Percentiles rank a stretch among this genome's conserved stretches.
phyloP scores from a whole-genome alignment of 1,140 invertebrate species.

The Drosophila grimshawi region DNA sequence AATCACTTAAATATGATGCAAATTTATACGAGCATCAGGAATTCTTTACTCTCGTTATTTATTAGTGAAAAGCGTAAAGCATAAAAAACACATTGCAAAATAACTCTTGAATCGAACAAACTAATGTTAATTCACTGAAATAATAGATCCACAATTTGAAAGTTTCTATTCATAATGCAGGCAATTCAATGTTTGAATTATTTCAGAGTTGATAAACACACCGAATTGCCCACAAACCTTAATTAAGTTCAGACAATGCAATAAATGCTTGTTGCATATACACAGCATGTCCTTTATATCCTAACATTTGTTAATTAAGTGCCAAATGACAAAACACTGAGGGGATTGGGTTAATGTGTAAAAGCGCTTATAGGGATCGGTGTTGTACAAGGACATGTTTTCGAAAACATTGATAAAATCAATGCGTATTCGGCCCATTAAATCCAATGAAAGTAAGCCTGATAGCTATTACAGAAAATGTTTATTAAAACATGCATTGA shows the following conservation, averaged over 20 bases:
- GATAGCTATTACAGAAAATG: constrained; percentile 16
- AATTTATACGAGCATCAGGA: too few species aligned
- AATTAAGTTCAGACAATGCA: neutral
- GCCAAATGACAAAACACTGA: constrained; percentile 50
- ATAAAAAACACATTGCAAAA: too few species aligned
- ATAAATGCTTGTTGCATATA: neutral
- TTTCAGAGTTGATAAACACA: neutral
- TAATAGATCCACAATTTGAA: too few species aligned
- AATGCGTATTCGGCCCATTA: constrained; percentile 12
- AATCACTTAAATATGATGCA: too few species aligned
- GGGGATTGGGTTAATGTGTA: neutral
- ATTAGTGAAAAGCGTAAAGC: too few species aligned
- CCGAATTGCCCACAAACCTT: constrained; percentile 7
- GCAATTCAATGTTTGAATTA: neutral
- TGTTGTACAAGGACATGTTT: neutral
- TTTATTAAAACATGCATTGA: constrained; percentile 13
- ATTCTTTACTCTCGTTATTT: too few species aligned
- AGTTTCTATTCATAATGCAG: neutral
- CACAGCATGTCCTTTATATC: constrained; percentile 1
- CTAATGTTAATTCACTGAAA: too few species aligned
- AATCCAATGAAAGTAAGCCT: neutral
- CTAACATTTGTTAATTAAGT: constrained; percentile 38
- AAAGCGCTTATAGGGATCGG: neutral
- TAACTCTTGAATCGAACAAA: too few species aligned
- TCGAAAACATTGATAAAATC: neutral